phyloP scores from a whole-genome alignment of 1,140 invertebrate species.

The Bombus polaris region DNA sequence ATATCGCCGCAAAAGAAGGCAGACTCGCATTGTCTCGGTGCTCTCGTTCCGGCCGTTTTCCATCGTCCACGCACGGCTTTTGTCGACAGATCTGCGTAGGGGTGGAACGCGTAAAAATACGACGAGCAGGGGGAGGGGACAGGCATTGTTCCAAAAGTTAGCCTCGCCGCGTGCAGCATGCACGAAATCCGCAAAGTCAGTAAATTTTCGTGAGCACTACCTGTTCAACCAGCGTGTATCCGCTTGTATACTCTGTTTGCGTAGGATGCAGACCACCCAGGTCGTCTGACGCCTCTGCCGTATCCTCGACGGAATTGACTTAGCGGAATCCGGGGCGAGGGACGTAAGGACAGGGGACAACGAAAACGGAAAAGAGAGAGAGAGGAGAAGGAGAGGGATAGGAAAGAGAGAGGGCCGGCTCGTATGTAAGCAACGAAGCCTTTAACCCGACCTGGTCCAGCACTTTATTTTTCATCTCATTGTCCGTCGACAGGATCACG shows the following conservation, averaged over 20 bases:
- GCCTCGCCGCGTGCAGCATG: conserved; percentile 6
- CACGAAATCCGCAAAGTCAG: conserved; percentile 75
- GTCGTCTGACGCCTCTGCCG: conserved; percentile 74
- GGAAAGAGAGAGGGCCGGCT: conserved; percentile 14
- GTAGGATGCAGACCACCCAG: conserved; percentile 79
- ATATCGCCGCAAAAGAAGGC: conserved; percentile 2
- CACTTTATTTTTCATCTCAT: conserved; percentile 69
- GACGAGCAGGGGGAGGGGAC: background rate
- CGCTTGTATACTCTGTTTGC: conserved; percentile 73
- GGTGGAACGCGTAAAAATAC: conserved; percentile 36
- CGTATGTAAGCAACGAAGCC: conserved; percentile 46
- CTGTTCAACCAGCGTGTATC: conserved; percentile 66
- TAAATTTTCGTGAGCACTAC: conserved; percentile 77
- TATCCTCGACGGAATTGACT: conserved; percentile 73
- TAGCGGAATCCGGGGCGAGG: conserved; percentile 73
- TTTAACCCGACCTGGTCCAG: conserved; percentile 61
- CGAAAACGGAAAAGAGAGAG: conserved; percentile 12
- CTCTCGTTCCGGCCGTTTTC: background rate
- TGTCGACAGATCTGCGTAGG: background rate
- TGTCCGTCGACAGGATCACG: conserved; percentile 64
- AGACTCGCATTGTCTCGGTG: conserved; percentile 11
- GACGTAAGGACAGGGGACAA: conserved; percentile 21
- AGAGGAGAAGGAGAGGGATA: conserved; percentile 12
- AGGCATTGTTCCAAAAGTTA: background rate
- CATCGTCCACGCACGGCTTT: background rate